Evolutionary conservation across 2,797 vertebrate genomes (phyloP), one percentile per base, ranked within the genome.

Genomic region (Lepidocolaptes lacrymiger): DNA sequence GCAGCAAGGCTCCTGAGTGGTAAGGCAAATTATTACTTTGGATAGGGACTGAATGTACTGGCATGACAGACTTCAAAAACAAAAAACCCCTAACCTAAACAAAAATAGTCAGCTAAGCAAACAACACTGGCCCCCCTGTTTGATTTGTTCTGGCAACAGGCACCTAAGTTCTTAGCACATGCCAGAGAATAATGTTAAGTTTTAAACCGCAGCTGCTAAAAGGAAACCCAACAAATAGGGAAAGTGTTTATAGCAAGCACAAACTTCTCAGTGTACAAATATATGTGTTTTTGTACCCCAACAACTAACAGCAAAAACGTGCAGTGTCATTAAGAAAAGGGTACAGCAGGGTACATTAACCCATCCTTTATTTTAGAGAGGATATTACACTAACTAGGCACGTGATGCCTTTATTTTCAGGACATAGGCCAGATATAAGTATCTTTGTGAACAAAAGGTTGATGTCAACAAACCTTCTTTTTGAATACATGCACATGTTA

Each of bases 41-140:
- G 80, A 88, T 80, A 58, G 72, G 94, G 64, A 96, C 96, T 95
- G 94, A 96, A 97, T 95, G 94, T 96, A 95, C 96, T 95, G 85
- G 80, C 83, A 86, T 23, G 80, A 87, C 64, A 95, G 91, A 86
- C 88, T 91, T 94, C 87, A 96, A 91, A 93, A 95, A 74, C 78
- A 88, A 91, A 88, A 88, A 68, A 93, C 68, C 58, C 30, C 83
- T 91, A 97, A 92, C 80, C 83, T 88, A 96, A 97, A 96, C 90
- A 95, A 93, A 93, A 97, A 89, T 28, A 95, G 88, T 95, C 88
- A 84, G 85, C 71, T 95, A 95, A 96, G 90, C 85, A 93, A 95
- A 93, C 81, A 95, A 44, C 74, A 92, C 55, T 77, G 87, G 71
- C 59, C 79, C 73, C 77, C 64, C 56, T 67, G 61, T 71, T 91